phyloP scores from a whole-genome alignment of 2,888 invertebrate genomes.

The Augiades crinisus region DNA sequence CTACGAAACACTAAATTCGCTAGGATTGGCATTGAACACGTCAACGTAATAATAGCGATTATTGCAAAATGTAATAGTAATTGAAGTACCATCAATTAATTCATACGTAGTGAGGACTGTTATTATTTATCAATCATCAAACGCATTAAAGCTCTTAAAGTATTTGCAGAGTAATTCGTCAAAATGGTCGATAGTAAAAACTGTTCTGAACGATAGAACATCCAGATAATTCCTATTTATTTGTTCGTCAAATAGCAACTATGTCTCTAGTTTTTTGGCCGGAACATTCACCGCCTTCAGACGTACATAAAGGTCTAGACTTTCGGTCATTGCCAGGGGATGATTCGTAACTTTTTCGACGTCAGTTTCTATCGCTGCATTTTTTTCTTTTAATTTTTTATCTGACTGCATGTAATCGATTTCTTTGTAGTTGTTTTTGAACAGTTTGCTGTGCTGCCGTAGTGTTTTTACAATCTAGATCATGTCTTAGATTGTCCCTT shows the following conservation, averaged over 20 bases:
- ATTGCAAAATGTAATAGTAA: conserved; percentile 35
- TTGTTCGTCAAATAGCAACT: conserved; percentile 63
- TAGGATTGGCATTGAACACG: conserved; percentile 33
- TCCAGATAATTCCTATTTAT: conserved; percentile 52
- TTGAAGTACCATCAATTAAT: conserved; percentile 55
- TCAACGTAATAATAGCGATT: conserved; percentile 27
- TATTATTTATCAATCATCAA: conserved; percentile 54
- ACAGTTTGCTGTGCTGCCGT: conserved; percentile 63
- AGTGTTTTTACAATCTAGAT: conserved; percentile 73
- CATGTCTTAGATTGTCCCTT: conserved; percentile 72
- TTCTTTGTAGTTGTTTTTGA: conserved; percentile 72
- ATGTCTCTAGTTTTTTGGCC: conserved; percentile 50
- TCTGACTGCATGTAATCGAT: conserved; percentile 62
- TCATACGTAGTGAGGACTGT: conserved; percentile 46
- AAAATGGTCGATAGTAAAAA: conserved; percentile 57
- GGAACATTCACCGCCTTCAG: conserved; percentile 42
- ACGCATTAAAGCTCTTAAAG: conserved; percentile 49
- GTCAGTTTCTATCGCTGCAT: conserved; percentile 58
- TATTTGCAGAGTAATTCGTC: conserved; percentile 55
- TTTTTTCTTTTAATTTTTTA: conserved; percentile 57
- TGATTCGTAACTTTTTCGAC: conserved; percentile 68
- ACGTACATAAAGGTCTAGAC: conserved; percentile 58
- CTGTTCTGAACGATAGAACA: conserved; percentile 34
- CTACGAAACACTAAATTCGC: conserved; percentile 30
- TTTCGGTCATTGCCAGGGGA: conserved; percentile 73